Conservation (phyloP, 2,797 vertebrate species). For the Garrulus glandarius region DNA sequence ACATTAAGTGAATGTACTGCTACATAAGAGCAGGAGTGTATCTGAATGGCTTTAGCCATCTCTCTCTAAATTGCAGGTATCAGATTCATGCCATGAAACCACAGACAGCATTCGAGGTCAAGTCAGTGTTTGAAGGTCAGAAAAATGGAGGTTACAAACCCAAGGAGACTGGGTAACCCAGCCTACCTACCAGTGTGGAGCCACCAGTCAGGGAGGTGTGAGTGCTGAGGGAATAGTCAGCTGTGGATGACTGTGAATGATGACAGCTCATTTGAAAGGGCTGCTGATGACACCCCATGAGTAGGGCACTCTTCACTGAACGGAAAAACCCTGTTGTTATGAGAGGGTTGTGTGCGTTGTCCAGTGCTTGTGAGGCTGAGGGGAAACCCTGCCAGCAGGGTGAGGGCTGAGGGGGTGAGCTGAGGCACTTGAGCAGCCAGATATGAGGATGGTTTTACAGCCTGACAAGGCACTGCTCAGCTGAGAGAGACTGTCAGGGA, state of each 20-base stretch:
- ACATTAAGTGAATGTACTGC: not conserved
- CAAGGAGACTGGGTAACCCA: not conserved
- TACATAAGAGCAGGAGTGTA: not conserved
- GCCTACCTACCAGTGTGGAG: fast-evolving
- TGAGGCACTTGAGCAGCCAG: not conserved
- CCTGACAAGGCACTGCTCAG: not conserved
- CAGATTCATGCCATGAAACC: not conserved
- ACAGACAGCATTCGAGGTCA: not conserved
- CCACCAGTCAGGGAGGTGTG: not conserved
- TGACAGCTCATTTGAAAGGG: not conserved
- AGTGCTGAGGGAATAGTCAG: not conserved
- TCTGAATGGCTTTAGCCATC: not conserved
- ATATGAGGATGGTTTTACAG: not conserved
- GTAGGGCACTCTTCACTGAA: not conserved
- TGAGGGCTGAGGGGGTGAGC: not conserved
- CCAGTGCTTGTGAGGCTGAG: not conserved
- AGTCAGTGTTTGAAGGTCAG: not conserved
- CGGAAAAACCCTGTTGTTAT: not conserved
- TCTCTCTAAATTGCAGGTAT: not conserved
- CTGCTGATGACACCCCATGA: not conserved
- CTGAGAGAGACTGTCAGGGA: not conserved
- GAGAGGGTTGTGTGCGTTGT: not conserved
- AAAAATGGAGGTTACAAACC: not conserved
- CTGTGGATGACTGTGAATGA: not conserved
- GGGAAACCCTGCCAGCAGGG: not conserved